These are phyloP conservation scores for Elachura formosa DNA, from an alignment of 2,113 vertebrate species.

Conservation along the genomic window DNA sequence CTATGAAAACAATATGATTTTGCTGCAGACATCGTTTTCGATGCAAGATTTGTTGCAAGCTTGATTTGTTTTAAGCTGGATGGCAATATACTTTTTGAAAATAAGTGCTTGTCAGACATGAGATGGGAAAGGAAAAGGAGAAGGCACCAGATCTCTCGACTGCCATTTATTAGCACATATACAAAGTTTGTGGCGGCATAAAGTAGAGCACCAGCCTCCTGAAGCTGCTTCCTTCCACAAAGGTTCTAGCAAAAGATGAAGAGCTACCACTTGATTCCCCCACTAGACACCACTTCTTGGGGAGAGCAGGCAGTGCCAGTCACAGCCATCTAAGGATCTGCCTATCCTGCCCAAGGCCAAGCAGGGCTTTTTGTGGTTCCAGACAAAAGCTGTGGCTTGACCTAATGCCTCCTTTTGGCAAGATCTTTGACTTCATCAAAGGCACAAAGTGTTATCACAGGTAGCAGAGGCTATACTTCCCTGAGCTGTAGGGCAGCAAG, in stretches of 20 bases:
- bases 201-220: not conserved
- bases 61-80: not conserved
- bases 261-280: not conserved
- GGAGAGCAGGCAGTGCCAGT: not conserved
- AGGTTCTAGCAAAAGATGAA: not conserved
- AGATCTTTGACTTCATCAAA: not conserved
- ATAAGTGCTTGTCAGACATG: not conserved
- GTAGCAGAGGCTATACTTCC: not conserved
- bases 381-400: not conserved
- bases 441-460: not conserved
- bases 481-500: not conserved
- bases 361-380: not conserved
- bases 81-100: not conserved
- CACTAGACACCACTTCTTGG: not conserved
- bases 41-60: too few relatives aligned
- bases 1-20: not conserved
- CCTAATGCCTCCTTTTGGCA: not conserved
- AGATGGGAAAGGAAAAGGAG: not conserved
- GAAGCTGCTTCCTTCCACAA: not conserved
- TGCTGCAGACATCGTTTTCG: not conserved
- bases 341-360: not conserved
- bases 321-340: not conserved
- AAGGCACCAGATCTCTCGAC: not conserved
- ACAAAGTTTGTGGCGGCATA: accelerated
- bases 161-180: not conserved